phyloP scores from a whole-genome alignment of 2,797 vertebrate genomes.

The Gouania willdenowi region DNA sequence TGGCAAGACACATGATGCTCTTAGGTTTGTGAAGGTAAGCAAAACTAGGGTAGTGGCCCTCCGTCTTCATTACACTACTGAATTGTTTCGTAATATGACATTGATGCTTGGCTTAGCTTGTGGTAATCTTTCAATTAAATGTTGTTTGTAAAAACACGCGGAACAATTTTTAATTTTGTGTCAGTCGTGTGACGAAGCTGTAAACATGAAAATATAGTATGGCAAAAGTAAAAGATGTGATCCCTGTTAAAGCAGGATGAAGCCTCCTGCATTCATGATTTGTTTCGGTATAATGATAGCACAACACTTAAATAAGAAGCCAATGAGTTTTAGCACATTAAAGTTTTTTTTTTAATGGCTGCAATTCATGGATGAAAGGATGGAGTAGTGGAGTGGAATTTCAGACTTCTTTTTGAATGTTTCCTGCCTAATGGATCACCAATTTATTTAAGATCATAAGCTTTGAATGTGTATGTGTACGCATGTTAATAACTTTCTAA shows the following conservation, averaged over 20 bases:
- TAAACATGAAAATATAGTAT: too few relatives aligned
- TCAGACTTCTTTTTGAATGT: conserved; percentile 30
- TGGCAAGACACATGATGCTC: conserved; percentile 28
- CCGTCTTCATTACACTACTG: not conserved
- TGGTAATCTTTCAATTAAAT: too few relatives aligned
- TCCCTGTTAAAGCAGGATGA: too few relatives aligned
- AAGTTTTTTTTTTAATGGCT: not conserved
- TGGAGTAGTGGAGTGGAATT: conserved; percentile 4
- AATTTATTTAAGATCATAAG: conserved; percentile 18
- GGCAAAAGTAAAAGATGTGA: too few relatives aligned
- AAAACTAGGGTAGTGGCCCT: conserved; percentile 4
- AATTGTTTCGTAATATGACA: not conserved
- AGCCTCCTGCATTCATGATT: too few relatives aligned
- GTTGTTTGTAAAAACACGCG: too few relatives aligned
- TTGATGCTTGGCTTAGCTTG: too few relatives aligned
- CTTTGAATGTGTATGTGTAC: not conserved
- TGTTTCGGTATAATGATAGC: too few relatives aligned
- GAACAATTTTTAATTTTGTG: too few relatives aligned
- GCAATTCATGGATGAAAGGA: conserved; percentile 13
- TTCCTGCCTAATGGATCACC: conserved; percentile 38
- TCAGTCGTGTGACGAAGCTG: too few relatives aligned
- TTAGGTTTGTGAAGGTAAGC: conserved; percentile 24
- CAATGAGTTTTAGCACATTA: conserved; percentile 8
- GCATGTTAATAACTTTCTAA: conserved; percentile 6
- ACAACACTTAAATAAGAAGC: too few relatives aligned